Percentiles rank a stretch among this genome's conserved stretches.
Evolutionary conservation across 37 sponge, comb jelly and placozoan genomes (phyloP).

Genomic region (Diacarnus erythraeanus): DNA sequence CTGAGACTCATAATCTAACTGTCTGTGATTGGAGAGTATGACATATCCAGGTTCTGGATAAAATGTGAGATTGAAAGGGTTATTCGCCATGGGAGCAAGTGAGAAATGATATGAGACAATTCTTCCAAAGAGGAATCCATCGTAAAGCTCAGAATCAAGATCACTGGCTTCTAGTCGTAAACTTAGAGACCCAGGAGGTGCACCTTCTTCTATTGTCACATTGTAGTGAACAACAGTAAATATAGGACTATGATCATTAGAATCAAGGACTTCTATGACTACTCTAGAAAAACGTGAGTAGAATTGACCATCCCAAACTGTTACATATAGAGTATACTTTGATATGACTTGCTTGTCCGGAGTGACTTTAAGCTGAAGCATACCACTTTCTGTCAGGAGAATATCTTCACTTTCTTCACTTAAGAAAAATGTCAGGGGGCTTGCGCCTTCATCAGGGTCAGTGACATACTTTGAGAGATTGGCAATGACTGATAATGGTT

Average conservation of each 20-base stretch:
- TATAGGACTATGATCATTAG: conserved; percentile 20
- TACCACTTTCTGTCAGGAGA: conserved; percentile 19
- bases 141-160: conserved; percentile 18
- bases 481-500: neutral
- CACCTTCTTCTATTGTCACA: conserved; percentile 28
- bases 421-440: neutral
- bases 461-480: conserved; percentile 11
- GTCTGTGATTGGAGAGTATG: conserved; percentile 22
- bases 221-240: conserved; percentile 20
- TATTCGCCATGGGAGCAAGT: conserved; percentile 24
- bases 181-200: neutral
- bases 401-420: neutral
- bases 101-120: conserved; percentile 38
- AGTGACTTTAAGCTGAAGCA: conserved; percentile 12
- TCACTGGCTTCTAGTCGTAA: conserved; percentile 30
- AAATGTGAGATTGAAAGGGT: conserved; percentile 35
- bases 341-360: conserved; percentile 9
- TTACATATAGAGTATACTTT: conserved; percentile 22
- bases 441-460: conserved; percentile 23
- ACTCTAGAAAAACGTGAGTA: conserved; percentile 12
- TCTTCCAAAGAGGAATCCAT: conserved; percentile 9
- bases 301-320: conserved; percentile 27
- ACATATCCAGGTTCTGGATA: conserved; percentile 22
- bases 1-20: conserved; percentile 48
- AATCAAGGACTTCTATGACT: conserved; percentile 7